These are phyloP conservation scores for Pelmatolapia mariae DNA, from an alignment of 2,113 vertebrate species.

Conservation along the genomic window DNA sequence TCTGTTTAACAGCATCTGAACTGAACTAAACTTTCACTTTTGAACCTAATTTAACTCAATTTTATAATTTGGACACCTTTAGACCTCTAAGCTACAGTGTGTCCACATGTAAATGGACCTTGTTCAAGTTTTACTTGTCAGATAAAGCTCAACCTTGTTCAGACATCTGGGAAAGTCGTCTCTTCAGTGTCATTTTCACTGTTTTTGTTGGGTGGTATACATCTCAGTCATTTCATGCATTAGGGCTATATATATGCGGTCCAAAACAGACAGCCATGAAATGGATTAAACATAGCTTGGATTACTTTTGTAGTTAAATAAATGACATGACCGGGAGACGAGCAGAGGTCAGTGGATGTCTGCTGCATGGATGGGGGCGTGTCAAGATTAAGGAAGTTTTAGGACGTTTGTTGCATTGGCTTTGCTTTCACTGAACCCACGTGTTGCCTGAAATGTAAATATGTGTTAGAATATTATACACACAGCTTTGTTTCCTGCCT, in stretches of 20 bases:
- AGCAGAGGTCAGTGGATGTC: not conserved
- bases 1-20: not conserved
- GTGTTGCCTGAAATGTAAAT: not conserved
- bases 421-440: not conserved
- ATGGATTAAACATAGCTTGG: not conserved
- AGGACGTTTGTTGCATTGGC: not conserved
- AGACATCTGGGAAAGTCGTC: not conserved
- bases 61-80: not conserved
- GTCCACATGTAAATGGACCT: not conserved
- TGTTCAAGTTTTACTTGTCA: not conserved
- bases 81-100: not conserved
- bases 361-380: not conserved
- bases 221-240: not conserved
- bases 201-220: not conserved
- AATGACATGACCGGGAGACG: not conserved
- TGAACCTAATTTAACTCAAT: not conserved
- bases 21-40: not conserved
- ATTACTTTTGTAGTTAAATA: not conserved
- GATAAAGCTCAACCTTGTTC: not conserved
- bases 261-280: not conserved
- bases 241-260: not conserved
- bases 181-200: not conserved
- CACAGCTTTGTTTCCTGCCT: not conserved
- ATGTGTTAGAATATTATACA: accelerated
- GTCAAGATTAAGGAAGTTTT: not conserved